A percentile compares a stretch with the other conserved stretches of the same genome.
These are phyloP conservation scores for Thalassoma bifasciatum DNA, from an alignment of 2,113 vertebrate genomes.

Conservation along the genomic window DNA sequence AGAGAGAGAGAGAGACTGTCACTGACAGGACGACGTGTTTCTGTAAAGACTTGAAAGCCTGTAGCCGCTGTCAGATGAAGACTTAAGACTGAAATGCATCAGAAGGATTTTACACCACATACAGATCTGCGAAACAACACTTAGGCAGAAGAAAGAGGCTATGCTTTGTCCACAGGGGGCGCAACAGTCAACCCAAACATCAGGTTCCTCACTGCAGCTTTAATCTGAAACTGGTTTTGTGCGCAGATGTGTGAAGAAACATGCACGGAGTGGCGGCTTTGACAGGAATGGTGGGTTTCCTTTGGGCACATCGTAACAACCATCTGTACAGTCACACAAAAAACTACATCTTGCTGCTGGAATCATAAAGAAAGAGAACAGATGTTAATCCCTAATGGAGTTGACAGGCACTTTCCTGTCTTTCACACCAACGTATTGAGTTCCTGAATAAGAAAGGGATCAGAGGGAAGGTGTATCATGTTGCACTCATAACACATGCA, in stretches of 20 bases:
- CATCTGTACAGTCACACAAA: slow-evolving; percentile 78
- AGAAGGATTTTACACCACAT: too few relatives aligned
- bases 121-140: too few relatives aligned
- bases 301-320: slow-evolving; percentile 72
- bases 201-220: too few relatives aligned
- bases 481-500: slow-evolving; percentile 95
- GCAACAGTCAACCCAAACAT: too few relatives aligned
- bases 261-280: slow-evolving; percentile 31
- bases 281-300: slow-evolving; percentile 48
- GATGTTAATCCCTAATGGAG: slow-evolving; percentile 83
- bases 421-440: slow-evolving; percentile 85
- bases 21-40: too few relatives aligned
- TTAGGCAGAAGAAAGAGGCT: too few relatives aligned
- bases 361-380: slow-evolving; percentile 80
- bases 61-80: too few relatives aligned
- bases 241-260: slow-evolving; percentile 46
- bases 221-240: slow-evolving; percentile 35
- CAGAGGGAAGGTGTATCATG: slow-evolving; percentile 93
- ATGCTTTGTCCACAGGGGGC: too few relatives aligned
- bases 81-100: too few relatives aligned
- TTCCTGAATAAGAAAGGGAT: slow-evolving; percentile 92
- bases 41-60: too few relatives aligned
- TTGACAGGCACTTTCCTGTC: slow-evolving; percentile 83
- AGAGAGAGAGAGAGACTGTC: too few relatives aligned
- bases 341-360: slow-evolving; percentile 75